Base-by-base conservation (phyloP, 2,888 invertebrate genomes). In the Lasioglossum pauxillum region DNA sequence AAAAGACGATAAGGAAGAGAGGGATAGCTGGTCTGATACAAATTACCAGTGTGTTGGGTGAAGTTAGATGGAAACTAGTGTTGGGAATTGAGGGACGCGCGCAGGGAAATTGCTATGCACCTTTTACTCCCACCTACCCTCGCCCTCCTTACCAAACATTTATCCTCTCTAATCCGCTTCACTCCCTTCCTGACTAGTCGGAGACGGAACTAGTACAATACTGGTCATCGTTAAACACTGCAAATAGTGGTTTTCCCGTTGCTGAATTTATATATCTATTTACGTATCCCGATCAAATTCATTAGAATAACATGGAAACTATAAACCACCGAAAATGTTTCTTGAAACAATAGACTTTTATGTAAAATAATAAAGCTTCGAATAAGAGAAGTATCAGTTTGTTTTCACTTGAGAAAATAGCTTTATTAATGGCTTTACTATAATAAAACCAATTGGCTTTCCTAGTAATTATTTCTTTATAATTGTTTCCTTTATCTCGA, bases 81-180 rank as follows among this genome's bases (percentile, higher is more conserved):
- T 91, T 92, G 93, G 93, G 92, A 93, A 93, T 93, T 93, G 92
- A 89, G 91, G 91, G 88, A 90, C 91, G 91, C 89, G 90, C 89
- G 87, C 88, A 85, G 91, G 92, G 91, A 93, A 92, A 92, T 92
- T 92, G 90, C 91, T 88, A 85, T 88, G 91, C 89, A 87, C 90
- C 87, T 92, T 91, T 91, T 90, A 90, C 89, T 87, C 79, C 84
- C 78, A 76, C 79, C 83, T 64, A 75, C 78, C 79, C 53, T 19
- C 71, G 73, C 71, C 80, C 75, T 79, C 75, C 84, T 84, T 73
- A 76, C 85, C 75, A 75, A 83, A 74, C 85, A 80, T 85, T 77
- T 74, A 75, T 79, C 82, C 82, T 49, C 75, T 46, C 71, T 71
- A 72, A 81, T 80, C 49, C 73, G 73, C 57, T 69, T 75, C 35